phyloP scores from a whole-genome alignment of 92 coral and sea anemone genomes.

The Nematostella vectensis region DNA sequence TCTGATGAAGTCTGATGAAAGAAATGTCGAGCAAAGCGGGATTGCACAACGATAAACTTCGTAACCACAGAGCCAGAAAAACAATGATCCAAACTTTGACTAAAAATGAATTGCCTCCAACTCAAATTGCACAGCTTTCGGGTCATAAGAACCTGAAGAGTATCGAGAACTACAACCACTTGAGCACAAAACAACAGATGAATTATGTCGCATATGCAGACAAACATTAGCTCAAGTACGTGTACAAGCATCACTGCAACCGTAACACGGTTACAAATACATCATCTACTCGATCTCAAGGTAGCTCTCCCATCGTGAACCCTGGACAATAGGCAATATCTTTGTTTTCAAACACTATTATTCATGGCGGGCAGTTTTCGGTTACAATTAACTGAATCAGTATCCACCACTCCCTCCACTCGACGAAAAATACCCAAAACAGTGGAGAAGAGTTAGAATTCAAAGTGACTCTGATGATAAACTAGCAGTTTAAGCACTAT shows the following conservation, averaged over 20 bases:
- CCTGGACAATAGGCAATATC: neutral
- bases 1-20: conserved; percentile 28
- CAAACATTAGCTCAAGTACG: conserved; percentile 11
- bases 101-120: too few relatives aligned
- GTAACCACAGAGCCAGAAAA: conserved; percentile 36
- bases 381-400: neutral
- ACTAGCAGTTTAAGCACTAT: neutral
- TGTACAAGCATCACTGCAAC: conserved; percentile 2
- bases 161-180: conserved; percentile 20
- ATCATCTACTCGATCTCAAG: neutral
- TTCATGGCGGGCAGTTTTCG: neutral
- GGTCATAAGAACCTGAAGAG: conserved; percentile 11
- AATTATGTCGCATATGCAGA: conserved; percentile 12
- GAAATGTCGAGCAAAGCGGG: conserved; percentile 33
- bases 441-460: conserved; percentile 9
- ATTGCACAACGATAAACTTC: conserved; percentile 13
- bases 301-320: neutral
- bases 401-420: conserved; percentile 1
- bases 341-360: conserved; percentile 1
- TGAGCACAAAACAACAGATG: conserved; percentile 14
- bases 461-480: conserved; percentile 17
- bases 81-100: conserved; percentile 43
- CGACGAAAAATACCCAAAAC: conserved; percentile 5
- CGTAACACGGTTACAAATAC: neutral
- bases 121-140: too few relatives aligned